Base-by-base conservation (phyloP, 2,888 invertebrate species). In the Azorinus chamasolen region DNA sequence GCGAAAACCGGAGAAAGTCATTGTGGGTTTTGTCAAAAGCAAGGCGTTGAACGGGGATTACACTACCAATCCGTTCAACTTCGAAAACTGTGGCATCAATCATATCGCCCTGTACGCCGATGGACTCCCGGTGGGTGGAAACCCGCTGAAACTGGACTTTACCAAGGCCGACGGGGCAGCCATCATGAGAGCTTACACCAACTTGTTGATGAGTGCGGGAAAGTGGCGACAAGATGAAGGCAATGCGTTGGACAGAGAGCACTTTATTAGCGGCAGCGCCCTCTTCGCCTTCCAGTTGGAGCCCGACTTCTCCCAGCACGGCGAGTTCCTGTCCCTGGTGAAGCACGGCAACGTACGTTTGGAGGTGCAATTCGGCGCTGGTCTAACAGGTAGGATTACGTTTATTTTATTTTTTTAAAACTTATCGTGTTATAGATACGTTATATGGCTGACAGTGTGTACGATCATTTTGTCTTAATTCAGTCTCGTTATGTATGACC, bases 161-260 rank as follows among this genome's bases (percentile, higher is more conserved):
- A 20, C 53, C 22, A 2, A 32, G 1, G 16, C 25, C 24, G 27
- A 48, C 1, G 66, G 66, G 14, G n/a, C 61, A 0, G 20, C 55
- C 16, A 25, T 68, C 18, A 68, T 74, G 57, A 48, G 73, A 16
- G 66, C 66, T 12, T 74, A 68, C 48, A 66, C 61, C 27, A 68
- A 74, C 37, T 37, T 62, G 32, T 37, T 74, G 0, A 14, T 57
- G 6, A 43, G 45, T 10, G 37, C 41, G 12, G 72, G 72, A 22
- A 77, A 63, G 20, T 77, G 77, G 77, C 62, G 57, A 16, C 57
- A 64, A 39, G 59, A 72, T 25, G 63, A 63, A 54, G 72, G 71
- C 5, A 66, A 66, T 43, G 45, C 20, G 2, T 39, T 76, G 0
- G 57, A 65, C 41, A 65, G 46, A 20, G 25, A 61, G 0, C 70